phyloP scores from a whole-genome alignment of 2,888 invertebrate genomes.

The Trilocha varians region DNA sequence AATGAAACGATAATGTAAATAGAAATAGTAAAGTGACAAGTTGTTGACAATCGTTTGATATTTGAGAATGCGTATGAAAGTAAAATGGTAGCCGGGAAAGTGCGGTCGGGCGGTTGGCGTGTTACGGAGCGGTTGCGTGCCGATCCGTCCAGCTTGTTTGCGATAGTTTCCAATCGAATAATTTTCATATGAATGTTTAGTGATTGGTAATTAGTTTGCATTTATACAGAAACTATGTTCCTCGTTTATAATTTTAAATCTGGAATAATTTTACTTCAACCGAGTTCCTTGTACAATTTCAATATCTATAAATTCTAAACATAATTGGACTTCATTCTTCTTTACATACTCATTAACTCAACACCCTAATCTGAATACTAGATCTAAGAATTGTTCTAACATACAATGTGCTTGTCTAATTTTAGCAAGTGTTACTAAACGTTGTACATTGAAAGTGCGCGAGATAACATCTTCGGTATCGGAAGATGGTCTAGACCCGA shows the following conservation, averaged over 20 bases:
- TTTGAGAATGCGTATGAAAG: constrained; percentile 62
- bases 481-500: constrained; percentile 37
- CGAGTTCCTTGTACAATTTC: too few relatives aligned
- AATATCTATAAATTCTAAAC: too few relatives aligned
- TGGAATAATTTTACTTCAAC: too few relatives aligned
- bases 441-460: too few relatives aligned
- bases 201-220: constrained; percentile 6
- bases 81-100: constrained; percentile 67
- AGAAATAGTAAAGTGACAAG: constrained; percentile 14
- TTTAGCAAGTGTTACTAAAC: too few relatives aligned
- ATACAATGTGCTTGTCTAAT: too few relatives aligned
- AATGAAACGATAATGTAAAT: constrained; percentile 15
- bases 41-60: constrained; percentile 14
- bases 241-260: neutral
- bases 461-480: neutral
- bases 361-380: too few relatives aligned
- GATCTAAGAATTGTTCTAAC: too few relatives aligned
- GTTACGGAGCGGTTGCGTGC: constrained; percentile 44
- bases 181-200: constrained; percentile 29
- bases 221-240: neutral
- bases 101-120: constrained; percentile 39
- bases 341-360: too few relatives aligned
- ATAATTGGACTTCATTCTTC: too few relatives aligned
- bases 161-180: constrained; percentile 54
- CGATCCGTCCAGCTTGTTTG: constrained; percentile 31